phyloP scores from a whole-genome alignment of 2,797 vertebrate species.

The Picus viridis region DNA sequence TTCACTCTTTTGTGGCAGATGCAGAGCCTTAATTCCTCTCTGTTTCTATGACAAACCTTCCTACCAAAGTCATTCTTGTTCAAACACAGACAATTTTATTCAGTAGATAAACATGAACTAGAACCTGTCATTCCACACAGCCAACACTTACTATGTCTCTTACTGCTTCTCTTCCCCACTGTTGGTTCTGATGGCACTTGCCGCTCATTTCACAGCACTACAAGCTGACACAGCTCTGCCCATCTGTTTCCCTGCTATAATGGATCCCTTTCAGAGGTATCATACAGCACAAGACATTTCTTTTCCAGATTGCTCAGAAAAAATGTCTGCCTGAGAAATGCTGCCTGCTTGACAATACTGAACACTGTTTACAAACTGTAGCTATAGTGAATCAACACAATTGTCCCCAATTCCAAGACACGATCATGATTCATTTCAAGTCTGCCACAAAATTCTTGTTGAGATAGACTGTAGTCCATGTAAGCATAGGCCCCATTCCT shows the following conservation, averaged over 20 bases:
- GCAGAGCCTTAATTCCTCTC: not conserved
- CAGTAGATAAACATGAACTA: not conserved
- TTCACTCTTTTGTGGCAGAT: not conserved
- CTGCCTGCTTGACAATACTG: not conserved
- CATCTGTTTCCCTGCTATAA: constrained; percentile 2
- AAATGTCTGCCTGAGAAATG: constrained; percentile 2
- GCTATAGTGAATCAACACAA: not conserved
- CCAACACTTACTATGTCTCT: not conserved
- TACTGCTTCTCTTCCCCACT: not conserved
- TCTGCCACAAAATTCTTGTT: not conserved
- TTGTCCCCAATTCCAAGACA: not conserved
- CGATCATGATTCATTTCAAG: not conserved
- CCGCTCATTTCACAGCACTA: not conserved
- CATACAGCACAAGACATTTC: not conserved
- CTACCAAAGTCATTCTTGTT: not conserved
- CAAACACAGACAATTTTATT: not conserved
- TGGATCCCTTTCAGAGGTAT: not conserved
- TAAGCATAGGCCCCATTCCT: rapidly evolving
- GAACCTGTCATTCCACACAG: not conserved
- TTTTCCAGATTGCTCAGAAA: not conserved
- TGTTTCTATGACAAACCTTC: not conserved
- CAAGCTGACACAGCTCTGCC: not conserved
- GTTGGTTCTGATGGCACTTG: not conserved
- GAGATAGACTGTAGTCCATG: not conserved
- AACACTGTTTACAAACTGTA: constrained; percentile 34